Conservation (phyloP, 2,888 invertebrate genomes). For the Lasioglossum pauxillum region DNA sequence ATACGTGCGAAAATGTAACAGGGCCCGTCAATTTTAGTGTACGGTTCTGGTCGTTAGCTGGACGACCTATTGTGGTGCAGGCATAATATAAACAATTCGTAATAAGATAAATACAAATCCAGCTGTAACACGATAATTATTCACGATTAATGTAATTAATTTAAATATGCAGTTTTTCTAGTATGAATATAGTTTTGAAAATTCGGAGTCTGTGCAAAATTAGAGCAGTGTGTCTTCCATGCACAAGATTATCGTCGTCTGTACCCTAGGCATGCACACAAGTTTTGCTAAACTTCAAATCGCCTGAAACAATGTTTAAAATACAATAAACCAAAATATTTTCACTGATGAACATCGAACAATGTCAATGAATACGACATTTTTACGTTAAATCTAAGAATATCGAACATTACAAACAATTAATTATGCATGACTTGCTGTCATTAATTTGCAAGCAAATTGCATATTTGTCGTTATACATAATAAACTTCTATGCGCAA, state of each 20-base stretch:
- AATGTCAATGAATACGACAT: background rate
- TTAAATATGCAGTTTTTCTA: constrained; percentile 1
- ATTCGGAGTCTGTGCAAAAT: constrained; percentile 41
- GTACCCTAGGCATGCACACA: constrained; percentile 44
- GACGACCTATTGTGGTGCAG: constrained; percentile 63
- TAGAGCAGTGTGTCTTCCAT: constrained; percentile 63
- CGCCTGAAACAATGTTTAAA: constrained; percentile 9
- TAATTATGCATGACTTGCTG: constrained; percentile 5
- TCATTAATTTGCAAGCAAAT: constrained; percentile 43
- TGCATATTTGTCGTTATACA: constrained; percentile 20
- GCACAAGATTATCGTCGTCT: constrained; percentile 51
- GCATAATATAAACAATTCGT: constrained; percentile 75
- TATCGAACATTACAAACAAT: background rate
- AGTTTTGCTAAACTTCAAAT: constrained; percentile 51
- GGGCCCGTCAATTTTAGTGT: constrained; percentile 32
- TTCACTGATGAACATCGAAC: background rate
- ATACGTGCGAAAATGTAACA: background rate
- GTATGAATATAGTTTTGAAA: background rate
- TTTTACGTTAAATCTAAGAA: background rate
- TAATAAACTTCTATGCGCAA: background rate
- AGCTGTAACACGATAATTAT: constrained; percentile 57
- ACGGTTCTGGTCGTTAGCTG: constrained; percentile 57
- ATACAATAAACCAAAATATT: background rate
- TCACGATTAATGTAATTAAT: constrained; percentile 21
- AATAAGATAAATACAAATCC: constrained; percentile 17